Base-by-base conservation (phyloP, 2,888 invertebrate species). In the Aplocera efformata region DNA sequence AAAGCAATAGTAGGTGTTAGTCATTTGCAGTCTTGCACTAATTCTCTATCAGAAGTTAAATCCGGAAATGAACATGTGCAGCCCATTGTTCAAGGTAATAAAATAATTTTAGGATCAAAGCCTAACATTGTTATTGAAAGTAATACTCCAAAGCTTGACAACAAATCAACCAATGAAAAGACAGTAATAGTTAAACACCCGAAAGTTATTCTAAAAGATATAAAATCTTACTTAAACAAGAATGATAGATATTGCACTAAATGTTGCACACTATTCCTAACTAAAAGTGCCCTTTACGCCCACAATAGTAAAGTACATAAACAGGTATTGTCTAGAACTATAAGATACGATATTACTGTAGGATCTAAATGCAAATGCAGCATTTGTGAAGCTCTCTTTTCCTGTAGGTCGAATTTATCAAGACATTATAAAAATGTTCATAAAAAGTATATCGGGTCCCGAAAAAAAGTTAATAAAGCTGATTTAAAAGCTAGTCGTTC, bases 191-290 rank as follows among this genome's bases (percentile, higher is more conserved):
- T 29, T 1, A 45, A 37, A 21, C 25, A 40, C 9, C 26, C 64
- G 7, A 69, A 56, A 42, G 45, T 79, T 29, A 22, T 42, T 10
- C 42, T 83, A 29, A 50, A 64, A 46, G 67, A 79, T 53, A 41
- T 79, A 26, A 56, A 54, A 13, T 34, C 48, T 7, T 71, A 65
- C 48, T 63, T 83, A 42, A 49, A 58, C 25, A 60, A 38, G 21
- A 71, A 70, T 53, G 57, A 52, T n/a, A 63, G 63, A 42, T 84
- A 67, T 56, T 84, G 83, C 56, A 50, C 57, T 39, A 28, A 45
- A 11, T 84, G 83, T 56, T 48, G 46, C n/a, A 80, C 67, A 50
- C 59, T 81, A 17, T 84, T 81, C 61, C 61, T 76, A 23, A 59
- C 58, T 32, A 50, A 37, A 39, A 17, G 39, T 1, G 37, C 37